These are phyloP conservation scores for Amblyjoppa proteus DNA, from an alignment of 2,888 invertebrate species.

Conservation along the genomic window DNA sequence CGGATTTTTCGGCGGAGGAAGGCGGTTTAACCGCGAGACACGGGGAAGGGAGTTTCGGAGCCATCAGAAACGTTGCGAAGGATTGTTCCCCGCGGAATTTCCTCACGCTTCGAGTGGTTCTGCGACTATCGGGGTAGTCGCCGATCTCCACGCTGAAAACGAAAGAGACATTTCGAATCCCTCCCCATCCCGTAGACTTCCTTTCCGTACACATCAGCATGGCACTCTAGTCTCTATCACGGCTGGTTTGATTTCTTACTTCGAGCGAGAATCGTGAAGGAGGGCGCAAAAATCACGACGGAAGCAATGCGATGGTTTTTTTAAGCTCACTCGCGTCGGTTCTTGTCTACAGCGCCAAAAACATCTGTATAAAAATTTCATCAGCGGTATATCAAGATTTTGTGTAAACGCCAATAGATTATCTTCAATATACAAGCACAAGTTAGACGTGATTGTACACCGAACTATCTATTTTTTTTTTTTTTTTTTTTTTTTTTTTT, in stretches of 20 bases:
- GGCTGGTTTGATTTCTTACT: slow-evolving; percentile 67
- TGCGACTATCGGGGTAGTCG: slow-evolving; percentile 32
- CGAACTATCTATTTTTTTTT: too few species aligned
- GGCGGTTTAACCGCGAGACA: slow-evolving; percentile 27
- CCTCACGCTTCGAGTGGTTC: slow-evolving; percentile 61
- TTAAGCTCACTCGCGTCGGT: background rate
- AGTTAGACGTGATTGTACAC: too few species aligned
- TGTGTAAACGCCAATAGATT: background rate
- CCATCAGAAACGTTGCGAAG: slow-evolving; percentile 54
- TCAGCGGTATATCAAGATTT: background rate
- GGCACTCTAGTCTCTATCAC: slow-evolving; percentile 63
- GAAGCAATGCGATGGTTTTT: slow-evolving; percentile 25
- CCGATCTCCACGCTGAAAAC: slow-evolving; percentile 46
- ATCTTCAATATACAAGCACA: too few species aligned
- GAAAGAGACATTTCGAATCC: slow-evolving; percentile 55
- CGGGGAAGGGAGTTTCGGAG: slow-evolving; percentile 14
- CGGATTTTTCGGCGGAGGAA: slow-evolving; percentile 5
- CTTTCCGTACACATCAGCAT: slow-evolving; percentile 32
- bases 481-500: too few species aligned
- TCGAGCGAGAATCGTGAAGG: slow-evolving; percentile 8
- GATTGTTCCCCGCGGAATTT: slow-evolving; percentile 70
- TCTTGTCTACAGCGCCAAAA: background rate
- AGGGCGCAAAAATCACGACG: slow-evolving; percentile 22
- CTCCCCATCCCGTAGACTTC: slow-evolving; percentile 24
- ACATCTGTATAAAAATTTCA: background rate